Percentiles rank a stretch among this genome's conserved stretches.
Evolutionary conservation across 1,140 invertebrate species (phyloP).

Genomic region (Coptotermes formosanus): DNA sequence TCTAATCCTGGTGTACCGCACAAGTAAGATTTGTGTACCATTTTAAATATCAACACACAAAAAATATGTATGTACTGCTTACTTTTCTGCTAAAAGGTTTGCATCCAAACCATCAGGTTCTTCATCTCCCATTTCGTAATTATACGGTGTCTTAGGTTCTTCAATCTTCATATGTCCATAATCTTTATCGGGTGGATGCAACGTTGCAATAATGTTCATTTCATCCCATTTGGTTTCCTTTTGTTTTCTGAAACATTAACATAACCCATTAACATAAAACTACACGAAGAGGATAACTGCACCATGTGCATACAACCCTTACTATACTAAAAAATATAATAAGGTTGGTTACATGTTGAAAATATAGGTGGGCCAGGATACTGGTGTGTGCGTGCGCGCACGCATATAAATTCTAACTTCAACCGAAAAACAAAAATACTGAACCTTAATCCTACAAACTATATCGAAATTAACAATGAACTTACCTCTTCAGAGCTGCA

Average conservation of each 20-base stretch:
- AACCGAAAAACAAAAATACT: not conserved
- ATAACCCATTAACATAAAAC: not conserved
- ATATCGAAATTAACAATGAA: not conserved
- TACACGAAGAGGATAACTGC: not conserved
- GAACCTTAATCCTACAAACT: not conserved
- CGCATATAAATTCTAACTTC: not conserved
- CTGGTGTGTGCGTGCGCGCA: not conserved
- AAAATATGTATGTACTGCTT: constrained; percentile 42
- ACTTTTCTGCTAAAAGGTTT: constrained; percentile 72
- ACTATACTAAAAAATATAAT: constrained; percentile 3
- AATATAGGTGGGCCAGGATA: not conserved
- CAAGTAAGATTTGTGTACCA: no score
- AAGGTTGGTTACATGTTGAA: not conserved
- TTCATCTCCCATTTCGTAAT: constrained; percentile 67
- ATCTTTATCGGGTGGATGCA: constrained; percentile 97
- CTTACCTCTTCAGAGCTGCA: constrained; percentile 49
- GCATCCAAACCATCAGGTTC: constrained; percentile 76
- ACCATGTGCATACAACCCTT: not conserved
- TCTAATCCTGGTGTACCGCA: no score
- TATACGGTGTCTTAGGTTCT: constrained; percentile 96
- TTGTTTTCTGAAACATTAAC: constrained; percentile 49
- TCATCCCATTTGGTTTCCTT: constrained; percentile 97
- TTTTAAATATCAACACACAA: not conserved
- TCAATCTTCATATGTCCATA: constrained; percentile 99
- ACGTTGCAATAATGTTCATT: constrained; percentile 97